Evolutionary conservation across 1,140 invertebrate genomes (phyloP), one percentile per base, ranked within the genome.

Genomic region (Drosophila orena): DNA sequence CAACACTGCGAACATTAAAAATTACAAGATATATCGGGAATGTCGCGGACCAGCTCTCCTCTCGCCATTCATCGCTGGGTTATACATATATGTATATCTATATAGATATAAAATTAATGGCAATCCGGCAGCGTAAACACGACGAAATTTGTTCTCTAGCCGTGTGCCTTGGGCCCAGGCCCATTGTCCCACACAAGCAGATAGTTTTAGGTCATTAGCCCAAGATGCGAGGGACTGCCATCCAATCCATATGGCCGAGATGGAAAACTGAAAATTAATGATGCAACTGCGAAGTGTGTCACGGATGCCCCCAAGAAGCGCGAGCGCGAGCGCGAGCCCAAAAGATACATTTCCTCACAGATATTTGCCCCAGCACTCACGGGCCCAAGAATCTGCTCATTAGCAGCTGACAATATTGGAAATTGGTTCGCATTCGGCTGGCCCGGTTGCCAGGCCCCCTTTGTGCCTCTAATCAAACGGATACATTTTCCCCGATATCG

Each of bases 261-360:
- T 65, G 60, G 65, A 70, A 60, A 53, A 80, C 62, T 64, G 69
- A 85, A 81, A 88, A 88, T 88, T 88, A 89, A 88, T 88, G 84
- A 89, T 88, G 84, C 81, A 89, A 88, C 79, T 81, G 81, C 65
- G 75, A 86, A 89, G 70, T 86, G 75, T 86, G 83, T 86, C 83
- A 86, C 71, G 83, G 83, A 86, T 88, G 68, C 66, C 68, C 15
- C 43, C 56, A 11, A 30, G 24, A 24, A 17, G 17, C 17, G 17
- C 71, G 68, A 47, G 49, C 59, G 44, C 24, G 4, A 17, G 17
- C 17, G 17, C 71, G 68, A 47, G 49, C 59, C 59, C 24, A 68
- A 68, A 43, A 65, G 17, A 52, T 14, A 50, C 42, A 52, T 68
- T 68, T 68, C 60, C 64, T 65, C 64, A 68, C 37, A 74, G 59